Evolutionary conservation across 2,113 vertebrate species (phyloP), one percentile per base, ranked within the genome.

Genomic region (Aramus guarauna): DNA sequence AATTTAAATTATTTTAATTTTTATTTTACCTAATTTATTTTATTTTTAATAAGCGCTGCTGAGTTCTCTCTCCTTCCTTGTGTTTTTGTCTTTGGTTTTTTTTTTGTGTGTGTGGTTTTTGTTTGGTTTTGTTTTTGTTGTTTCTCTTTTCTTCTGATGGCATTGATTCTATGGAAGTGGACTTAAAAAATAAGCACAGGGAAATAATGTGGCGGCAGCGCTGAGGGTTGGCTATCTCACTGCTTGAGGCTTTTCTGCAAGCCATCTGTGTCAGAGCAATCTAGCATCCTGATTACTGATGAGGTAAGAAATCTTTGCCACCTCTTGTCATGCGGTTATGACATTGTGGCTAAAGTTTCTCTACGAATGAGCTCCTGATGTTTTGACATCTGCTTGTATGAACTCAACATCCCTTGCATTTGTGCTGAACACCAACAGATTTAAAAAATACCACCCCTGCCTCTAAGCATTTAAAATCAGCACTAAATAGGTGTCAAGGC

Each of bases 301-400:
- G 39, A 5, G 2, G 17, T 48, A 62, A 77, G 68, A 76, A 73
- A 43, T 36, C 30, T 84, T 87, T 78, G 21, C 63, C n/a, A 85
- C 32, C 14, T 16, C 5, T 72, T 45, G 29, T 71, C 47, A 45
- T 0, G 4, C 0, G 0, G 27, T 37, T 64, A 13, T 4, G 6
- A 18, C 60, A 88, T 21, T 7, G 36, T n/a, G 20, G 39, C 20
- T 75, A 32, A 82, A 74, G 23, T 63, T 86, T 56, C 39, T 92
- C 11, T 39, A 2, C 16, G 9, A 58, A 13, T 22, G 59, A 81
- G 14, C 12, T 73, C 21, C 69, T 82, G 41, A 63, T 71, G 18
- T 85, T 88, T 67, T 71, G 86, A 50, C 52, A 59, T 37, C 48
- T 67, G 15, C n/a, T 59, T 52, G 7, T 63, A 36, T 39, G 37